These are phyloP conservation scores for Sclerurus mexicanus DNA, from an alignment of 2,113 vertebrate species.

Conservation along the genomic window DNA sequence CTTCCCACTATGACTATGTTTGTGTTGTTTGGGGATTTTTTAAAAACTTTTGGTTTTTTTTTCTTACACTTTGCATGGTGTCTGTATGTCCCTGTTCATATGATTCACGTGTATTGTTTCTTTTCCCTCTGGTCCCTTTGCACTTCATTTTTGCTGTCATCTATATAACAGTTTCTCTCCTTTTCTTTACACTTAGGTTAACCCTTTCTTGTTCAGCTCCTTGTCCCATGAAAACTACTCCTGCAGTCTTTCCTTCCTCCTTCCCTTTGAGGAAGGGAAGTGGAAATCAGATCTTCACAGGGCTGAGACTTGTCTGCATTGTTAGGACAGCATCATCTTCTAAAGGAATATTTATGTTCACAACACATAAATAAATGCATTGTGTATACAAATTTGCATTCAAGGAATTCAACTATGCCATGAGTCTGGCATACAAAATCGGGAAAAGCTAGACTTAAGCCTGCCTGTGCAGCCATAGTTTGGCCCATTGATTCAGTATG, in stretches of 20 bases:
- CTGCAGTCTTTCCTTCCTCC: neutral
- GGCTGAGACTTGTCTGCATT: neutral
- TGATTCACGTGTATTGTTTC: neutral
- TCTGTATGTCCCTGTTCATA: neutral
- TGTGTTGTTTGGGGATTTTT: fast-evolving
- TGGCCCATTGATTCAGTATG: neutral
- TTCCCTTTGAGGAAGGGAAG: neutral
- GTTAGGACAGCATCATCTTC: neutral
- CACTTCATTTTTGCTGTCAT: neutral
- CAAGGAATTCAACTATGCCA: neutral
- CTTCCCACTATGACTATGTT: neutral
- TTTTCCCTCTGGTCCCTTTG: neutral
- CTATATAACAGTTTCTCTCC: neutral
- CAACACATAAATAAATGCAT: neutral
- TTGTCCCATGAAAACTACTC: neutral
- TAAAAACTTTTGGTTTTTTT: neutral
- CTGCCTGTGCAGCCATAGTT: neutral
- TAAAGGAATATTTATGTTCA: neutral
- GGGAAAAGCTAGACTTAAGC: neutral
- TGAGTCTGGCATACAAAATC: neutral
- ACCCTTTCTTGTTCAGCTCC: neutral
- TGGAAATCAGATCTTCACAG: neutral
- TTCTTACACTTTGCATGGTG: neutral
- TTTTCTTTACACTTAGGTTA: neutral
- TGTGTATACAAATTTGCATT: neutral